A percentile compares a stretch with the other conserved stretches of the same genome.
Conservation (phyloP, 2,888 invertebrate species). For the Drosophila cracens region DNA sequence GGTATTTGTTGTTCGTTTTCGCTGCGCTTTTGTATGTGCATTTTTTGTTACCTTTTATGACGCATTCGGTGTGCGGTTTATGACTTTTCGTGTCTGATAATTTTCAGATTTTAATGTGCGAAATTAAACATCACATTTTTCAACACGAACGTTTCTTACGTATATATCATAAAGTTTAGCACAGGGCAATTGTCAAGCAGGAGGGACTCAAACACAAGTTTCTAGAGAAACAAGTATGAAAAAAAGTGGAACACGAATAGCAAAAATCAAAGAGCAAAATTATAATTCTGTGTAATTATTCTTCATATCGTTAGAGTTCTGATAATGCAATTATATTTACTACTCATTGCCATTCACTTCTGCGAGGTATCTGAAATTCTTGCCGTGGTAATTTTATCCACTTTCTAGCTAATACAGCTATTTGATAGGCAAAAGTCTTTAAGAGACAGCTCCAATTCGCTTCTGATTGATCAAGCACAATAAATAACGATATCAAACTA, state of each 20-base stretch:
- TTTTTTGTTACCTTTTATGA: constrained; percentile 35
- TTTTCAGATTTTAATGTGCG: constrained; percentile 83
- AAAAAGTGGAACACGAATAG: not conserved
- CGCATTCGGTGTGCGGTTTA: constrained; percentile 81
- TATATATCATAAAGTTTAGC: constrained; percentile 54
- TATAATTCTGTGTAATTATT: not conserved
- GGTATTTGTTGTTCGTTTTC: constrained; percentile 15
- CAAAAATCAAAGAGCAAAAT: not conserved
- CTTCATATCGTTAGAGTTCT: not conserved
- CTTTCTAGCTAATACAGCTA: constrained; percentile 4
- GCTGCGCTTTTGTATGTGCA: rapidly evolving
- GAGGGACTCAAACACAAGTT: not conserved
- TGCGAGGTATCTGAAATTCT: not conserved
- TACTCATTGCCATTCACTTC: not conserved
- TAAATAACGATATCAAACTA: constrained; percentile 58
- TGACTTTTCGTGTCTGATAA: constrained; percentile 82
- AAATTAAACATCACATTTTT: constrained; percentile 84
- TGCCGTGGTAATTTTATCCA: not conserved
- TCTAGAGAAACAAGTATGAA: not conserved
- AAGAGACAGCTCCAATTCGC: constrained; percentile 29
- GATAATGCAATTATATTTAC: not conserved
- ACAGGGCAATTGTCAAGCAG: constrained; percentile 13
- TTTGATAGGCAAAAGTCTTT: constrained; percentile 18
- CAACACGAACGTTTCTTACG: constrained; percentile 78
- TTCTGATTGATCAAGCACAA: constrained; percentile 56